A percentile compares a stretch with the other conserved stretches of the same genome.
Conservation (phyloP, 2,113 vertebrate species). For the Sylvia atricapilla region DNA sequence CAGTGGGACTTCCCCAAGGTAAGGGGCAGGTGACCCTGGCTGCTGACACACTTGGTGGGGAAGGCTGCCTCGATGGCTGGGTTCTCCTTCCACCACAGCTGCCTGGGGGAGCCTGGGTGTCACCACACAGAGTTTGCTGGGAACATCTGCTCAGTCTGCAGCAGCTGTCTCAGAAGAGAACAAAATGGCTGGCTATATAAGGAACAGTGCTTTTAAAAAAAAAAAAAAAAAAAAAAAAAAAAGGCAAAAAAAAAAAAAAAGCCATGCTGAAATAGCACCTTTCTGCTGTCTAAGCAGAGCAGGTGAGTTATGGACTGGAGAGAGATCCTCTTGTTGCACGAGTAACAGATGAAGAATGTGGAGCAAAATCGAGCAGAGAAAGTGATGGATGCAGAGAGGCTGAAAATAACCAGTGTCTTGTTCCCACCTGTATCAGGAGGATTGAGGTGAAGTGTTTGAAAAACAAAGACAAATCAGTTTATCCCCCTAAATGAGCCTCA, state of each 20-base stretch:
- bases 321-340: not conserved
- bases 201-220: not conserved
- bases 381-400: not conserved
- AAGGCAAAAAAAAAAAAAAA: not conserved
- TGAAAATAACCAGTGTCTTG: not conserved
- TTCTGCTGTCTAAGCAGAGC: conserved; percentile 21
- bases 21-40: not conserved
- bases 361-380: not conserved
- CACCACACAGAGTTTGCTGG: not conserved
- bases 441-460: not conserved
- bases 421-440: not conserved
- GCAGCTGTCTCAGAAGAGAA: conserved; percentile 4
- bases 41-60: not conserved
- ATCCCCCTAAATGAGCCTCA: not conserved
- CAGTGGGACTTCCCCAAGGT: not conserved
- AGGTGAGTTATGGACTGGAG: not conserved
- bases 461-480: not conserved
- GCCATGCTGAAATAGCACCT: not conserved
- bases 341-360: not conserved
- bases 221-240: not conserved
- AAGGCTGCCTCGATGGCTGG: not conserved
- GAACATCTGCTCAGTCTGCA: conserved; percentile 48
- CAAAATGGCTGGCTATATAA: conserved; percentile 40
- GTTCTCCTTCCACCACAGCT: not conserved
- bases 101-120: not conserved